phyloP scores from a whole-genome alignment of 2,888 invertebrate species.

The Eupithecia centaureata region DNA sequence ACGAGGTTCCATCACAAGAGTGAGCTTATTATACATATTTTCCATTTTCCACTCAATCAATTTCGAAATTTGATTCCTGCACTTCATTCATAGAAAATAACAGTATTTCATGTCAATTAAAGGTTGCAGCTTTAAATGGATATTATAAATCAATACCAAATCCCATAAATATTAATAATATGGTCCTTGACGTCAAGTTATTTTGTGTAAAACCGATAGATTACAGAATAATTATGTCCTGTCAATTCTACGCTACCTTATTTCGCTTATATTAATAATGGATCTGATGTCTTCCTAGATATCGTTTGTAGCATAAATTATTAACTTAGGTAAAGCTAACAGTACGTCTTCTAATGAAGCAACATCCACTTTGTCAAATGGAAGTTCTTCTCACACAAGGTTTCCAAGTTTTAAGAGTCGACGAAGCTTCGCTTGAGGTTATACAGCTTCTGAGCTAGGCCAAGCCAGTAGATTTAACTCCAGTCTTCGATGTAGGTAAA shows the following conservation, averaged over 20 bases:
- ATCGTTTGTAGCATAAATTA: background rate
- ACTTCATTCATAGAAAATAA: background rate
- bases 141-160: constrained; percentile 14
- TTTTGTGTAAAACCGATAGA: constrained; percentile 35
- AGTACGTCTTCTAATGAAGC: background rate
- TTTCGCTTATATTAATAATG: background rate
- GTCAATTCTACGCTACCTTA: constrained; percentile 9
- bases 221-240: constrained; percentile 26
- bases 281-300: constrained; percentile 1
- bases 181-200: constrained; percentile 10
- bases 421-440: background rate
- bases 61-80: background rate
- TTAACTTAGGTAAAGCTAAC: too few species aligned
- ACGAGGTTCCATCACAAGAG: background rate
- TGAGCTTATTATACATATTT: background rate
- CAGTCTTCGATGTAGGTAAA: constrained; percentile 26
- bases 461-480: background rate
- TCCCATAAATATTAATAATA: constrained; percentile 14
- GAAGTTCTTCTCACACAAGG: background rate
- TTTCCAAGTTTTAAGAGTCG: background rate
- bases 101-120: constrained; percentile 23
- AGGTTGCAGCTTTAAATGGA: constrained; percentile 8
- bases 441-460: background rate
- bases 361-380: background rate
- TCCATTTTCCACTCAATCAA: constrained; percentile 5